phyloP scores from a whole-genome alignment of 2,888 invertebrate genomes.

The Cephus runcator region DNA sequence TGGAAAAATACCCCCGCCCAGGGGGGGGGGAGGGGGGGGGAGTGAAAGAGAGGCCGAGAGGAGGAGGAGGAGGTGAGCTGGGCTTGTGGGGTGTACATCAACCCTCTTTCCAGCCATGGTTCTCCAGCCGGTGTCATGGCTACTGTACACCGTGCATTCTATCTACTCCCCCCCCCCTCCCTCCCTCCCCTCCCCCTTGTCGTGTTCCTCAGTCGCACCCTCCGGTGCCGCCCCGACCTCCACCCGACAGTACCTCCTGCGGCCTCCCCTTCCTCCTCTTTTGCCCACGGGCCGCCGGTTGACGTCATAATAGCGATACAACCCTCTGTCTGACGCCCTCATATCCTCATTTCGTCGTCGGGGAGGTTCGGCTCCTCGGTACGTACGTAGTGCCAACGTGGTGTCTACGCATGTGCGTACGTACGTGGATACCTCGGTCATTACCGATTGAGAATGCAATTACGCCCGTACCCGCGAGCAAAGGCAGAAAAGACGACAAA shows the following conservation, averaged over 20 bases:
- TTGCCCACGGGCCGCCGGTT: conserved; percentile 26
- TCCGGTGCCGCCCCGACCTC: conserved; percentile 13
- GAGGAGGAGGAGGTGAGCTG: neutral
- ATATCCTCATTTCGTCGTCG: neutral
- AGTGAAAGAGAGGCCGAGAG: conserved; percentile 16
- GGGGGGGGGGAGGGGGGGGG: conserved; percentile 4
- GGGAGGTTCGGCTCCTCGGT: neutral
- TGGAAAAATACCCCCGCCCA: conserved; percentile 59
- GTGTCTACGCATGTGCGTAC: neutral
- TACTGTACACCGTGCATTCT: conserved; percentile 39
- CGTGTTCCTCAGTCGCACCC: conserved; percentile 23
- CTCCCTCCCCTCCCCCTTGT: conserved; percentile 28
- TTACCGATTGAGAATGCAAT: conserved; percentile 2
- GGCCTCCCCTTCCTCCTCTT: conserved; percentile 20
- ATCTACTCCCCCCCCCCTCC: conserved; percentile 20
- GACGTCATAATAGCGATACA: conserved; percentile 48
- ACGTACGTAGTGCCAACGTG: too few species aligned
- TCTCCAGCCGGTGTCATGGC: conserved; percentile 54
- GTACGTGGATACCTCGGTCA: neutral
- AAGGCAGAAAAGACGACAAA: neutral
- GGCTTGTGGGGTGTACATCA: conserved; percentile 1
- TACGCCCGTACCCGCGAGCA: neutral
- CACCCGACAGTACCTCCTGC: conserved; percentile 32
- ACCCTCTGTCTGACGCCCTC: neutral
- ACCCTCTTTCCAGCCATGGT: conserved; percentile 39